These are phyloP conservation scores for Nasonia oneida DNA, from an alignment of 2,888 invertebrate genomes.

Conservation along the genomic window DNA sequence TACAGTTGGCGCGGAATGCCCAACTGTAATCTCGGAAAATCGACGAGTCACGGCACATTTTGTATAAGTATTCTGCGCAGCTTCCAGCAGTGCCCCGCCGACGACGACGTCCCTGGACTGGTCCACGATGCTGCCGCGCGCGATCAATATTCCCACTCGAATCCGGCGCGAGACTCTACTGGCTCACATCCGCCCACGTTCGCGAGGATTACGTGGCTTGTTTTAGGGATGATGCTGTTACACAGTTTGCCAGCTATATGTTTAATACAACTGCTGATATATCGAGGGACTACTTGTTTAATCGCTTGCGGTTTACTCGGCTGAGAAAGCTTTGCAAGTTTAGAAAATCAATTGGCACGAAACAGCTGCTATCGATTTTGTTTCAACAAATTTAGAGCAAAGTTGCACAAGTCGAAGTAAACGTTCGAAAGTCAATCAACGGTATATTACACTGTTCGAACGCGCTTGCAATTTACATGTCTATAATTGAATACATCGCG, in stretches of 20 bases:
- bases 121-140: constrained; percentile 6
- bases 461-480: neutral
- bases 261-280: too few relatives aligned
- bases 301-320: too few relatives aligned
- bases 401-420: too few relatives aligned
- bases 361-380: too few relatives aligned
- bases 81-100: neutral
- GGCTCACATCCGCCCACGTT: constrained; percentile 27
- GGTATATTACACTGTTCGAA: too few relatives aligned
- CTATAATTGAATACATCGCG: neutral
- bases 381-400: too few relatives aligned
- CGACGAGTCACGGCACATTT: neutral
- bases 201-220: neutral
- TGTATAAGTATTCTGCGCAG: too few relatives aligned
- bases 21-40: neutral
- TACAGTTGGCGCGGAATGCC: neutral
- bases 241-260: neutral
- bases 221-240: neutral
- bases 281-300: too few relatives aligned
- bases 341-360: too few relatives aligned
- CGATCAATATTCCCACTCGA: constrained; percentile 56
- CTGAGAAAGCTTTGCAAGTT: too few relatives aligned
- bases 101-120: constrained; percentile 5
- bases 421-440: too few relatives aligned
- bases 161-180: constrained; percentile 35